These are phyloP conservation scores for Anser brachyrhynchus DNA, from an alignment of 2,113 vertebrate genomes.

Conservation along the genomic window DNA sequence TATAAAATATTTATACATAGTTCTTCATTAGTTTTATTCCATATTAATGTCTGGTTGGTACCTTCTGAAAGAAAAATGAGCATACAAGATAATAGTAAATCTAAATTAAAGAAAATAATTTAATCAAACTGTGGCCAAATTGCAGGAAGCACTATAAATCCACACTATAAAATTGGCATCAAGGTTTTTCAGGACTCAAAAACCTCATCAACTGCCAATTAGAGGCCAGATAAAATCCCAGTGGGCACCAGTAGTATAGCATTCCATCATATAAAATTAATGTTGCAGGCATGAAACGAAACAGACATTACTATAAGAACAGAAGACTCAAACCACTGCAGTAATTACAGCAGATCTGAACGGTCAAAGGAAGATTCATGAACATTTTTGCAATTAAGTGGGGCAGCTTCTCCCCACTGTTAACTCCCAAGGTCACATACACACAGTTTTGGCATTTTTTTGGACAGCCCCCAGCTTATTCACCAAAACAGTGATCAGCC, in stretches of 20 bases:
- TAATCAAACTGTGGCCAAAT: not conserved
- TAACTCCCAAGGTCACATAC: not conserved
- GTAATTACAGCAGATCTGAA: not conserved
- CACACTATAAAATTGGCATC: not conserved
- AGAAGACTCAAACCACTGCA: not conserved
- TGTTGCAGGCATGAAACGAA: not conserved
- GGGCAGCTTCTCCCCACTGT: not conserved
- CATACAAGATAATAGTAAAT: not conserved
- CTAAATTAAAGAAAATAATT: slow-evolving; percentile 3
- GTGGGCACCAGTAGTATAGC: not conserved
- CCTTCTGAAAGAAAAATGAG: not conserved
- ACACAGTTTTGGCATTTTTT: not conserved
- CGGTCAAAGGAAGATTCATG: not conserved
- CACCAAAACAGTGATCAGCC: not conserved
- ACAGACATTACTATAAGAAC: not conserved
- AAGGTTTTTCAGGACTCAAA: not conserved
- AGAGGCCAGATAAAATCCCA: not conserved
- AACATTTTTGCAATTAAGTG: not conserved
- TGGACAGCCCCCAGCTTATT: not conserved
- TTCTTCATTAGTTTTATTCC: not conserved
- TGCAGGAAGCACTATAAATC: not conserved
- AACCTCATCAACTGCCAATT: not conserved
- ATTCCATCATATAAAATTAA: not conserved
- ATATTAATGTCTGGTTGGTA: not conserved
- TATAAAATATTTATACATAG: not conserved